These are phyloP conservation scores for Petaurus breviceps DNA, from an alignment of 2,113 vertebrate species.

Conservation along the genomic window DNA sequence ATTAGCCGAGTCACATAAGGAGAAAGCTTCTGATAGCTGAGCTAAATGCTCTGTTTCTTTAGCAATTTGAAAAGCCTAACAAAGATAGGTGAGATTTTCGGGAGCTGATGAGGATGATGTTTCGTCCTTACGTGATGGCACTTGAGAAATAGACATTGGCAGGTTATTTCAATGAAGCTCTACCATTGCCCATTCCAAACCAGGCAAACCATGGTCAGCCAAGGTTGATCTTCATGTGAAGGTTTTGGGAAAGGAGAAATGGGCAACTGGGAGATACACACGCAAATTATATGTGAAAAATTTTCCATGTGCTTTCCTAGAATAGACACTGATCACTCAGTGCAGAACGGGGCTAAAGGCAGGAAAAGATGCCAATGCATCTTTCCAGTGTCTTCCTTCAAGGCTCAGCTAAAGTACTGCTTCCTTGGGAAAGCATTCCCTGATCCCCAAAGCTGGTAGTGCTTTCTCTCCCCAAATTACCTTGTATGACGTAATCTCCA, in stretches of 20 bases:
- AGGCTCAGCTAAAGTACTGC: not conserved
- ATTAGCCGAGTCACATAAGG: slow-evolving; percentile 49
- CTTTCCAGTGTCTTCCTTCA: not conserved
- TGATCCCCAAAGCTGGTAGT: too few species aligned
- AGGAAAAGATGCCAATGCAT: not conserved
- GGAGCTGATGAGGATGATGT: not conserved
- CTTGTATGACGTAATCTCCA: not conserved
- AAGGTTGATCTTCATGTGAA: not conserved
- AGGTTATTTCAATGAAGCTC: not conserved
- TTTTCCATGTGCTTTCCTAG: not conserved
- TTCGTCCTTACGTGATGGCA: not conserved
- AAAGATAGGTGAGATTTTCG: not conserved
- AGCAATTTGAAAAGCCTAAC: not conserved
- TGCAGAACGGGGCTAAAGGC: not conserved
- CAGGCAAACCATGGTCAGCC: not conserved
- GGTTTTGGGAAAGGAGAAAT: not conserved
- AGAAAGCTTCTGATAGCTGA: not conserved
- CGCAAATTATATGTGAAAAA: not conserved
- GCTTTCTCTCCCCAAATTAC: not conserved
- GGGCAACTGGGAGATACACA: not conserved
- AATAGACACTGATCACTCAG: not conserved
- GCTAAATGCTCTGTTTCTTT: not conserved
- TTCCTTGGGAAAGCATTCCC: not conserved
- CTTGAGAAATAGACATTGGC: not conserved
- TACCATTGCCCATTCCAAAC: not conserved